A percentile compares a stretch with the other conserved stretches of the same genome.
These are phyloP conservation scores for Aphrophora alni DNA, from an alignment of 2,888 invertebrate genomes.

Conservation along the genomic window DNA sequence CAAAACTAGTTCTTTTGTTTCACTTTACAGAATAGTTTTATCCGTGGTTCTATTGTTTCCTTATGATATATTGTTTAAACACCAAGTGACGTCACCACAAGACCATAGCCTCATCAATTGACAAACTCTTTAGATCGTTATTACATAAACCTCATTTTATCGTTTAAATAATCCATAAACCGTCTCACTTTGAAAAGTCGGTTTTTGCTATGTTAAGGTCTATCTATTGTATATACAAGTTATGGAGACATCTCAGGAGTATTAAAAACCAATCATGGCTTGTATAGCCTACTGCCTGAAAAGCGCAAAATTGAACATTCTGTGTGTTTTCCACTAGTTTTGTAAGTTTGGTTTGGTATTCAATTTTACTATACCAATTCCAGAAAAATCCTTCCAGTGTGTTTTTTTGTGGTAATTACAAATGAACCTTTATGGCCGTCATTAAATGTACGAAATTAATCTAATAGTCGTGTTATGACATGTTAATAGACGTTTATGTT, in stretches of 20 bases:
- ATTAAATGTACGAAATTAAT: too few relatives aligned
- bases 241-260: background rate
- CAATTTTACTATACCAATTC: too few relatives aligned
- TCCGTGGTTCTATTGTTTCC: too few relatives aligned
- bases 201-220: background rate
- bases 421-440: too few relatives aligned
- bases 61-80: background rate
- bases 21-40: background rate
- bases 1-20: background rate
- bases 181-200: background rate
- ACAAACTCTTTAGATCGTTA: background rate
- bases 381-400: too few relatives aligned
- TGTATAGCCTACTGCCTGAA: too few relatives aligned
- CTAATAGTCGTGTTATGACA: too few relatives aligned
- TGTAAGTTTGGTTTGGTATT: too few relatives aligned
- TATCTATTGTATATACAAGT: background rate
- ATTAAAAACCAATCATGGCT: background rate
- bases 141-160: background rate
- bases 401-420: too few relatives aligned
- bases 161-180: conserved; percentile 10
- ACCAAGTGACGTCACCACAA: background rate
- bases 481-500: too few relatives aligned
- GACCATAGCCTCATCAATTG: background rate
- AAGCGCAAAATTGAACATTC: too few relatives aligned
- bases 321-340: too few relatives aligned